Base-by-base conservation (phyloP, 2,888 invertebrate species). In the Adineta ricciae region DNA sequence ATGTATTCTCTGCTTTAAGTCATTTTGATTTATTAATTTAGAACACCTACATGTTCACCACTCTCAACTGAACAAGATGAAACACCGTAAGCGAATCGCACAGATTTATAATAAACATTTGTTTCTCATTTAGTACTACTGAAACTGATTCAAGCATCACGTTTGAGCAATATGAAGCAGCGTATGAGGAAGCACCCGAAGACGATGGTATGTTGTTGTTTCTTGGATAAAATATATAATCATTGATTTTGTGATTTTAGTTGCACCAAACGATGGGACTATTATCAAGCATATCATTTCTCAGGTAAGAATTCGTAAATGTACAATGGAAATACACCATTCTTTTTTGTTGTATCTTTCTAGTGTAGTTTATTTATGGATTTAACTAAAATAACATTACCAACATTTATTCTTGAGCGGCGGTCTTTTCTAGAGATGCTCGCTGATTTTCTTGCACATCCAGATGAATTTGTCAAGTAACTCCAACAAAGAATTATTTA, bases 371-470 rank as follows among this genome's bases (percentile, higher is more conserved):
- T 98, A 89, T 98, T 98, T 87, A 99, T 99, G 99, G 99, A 99
- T 92, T 93, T 99, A 89, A 99, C 99, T 21, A 99, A 98, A 93
- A 96, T 97, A 87, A 97, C 97, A 84, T 92, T 99, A 87, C 99
- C 99, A 38, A 99, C 99, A 46, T 99, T 99, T 90, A 99, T 99
- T 88, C 92, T 99, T 88, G 99, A 99, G 90, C 93, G 96, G 90
- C 93, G 99, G 86, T 99, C 98, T 1, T 93, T 99, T 64, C 92
- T 99, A 83, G 99, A 99, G 92, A 99, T 99, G 99, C 99, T 97
- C 91, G 98, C 99, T 83, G 99, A 99, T 92, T 99, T 98, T 90
- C 97, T 99, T 92, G 97, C 99, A 19, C 99, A 99, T 92, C 97
- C 99, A 0, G 97, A 98, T 91, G 93, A 97, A 88, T 98, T 99